These are phyloP conservation scores for Nasonia giraulti DNA, from an alignment of 1,140 invertebrate genomes.

Conservation along the genomic window DNA sequence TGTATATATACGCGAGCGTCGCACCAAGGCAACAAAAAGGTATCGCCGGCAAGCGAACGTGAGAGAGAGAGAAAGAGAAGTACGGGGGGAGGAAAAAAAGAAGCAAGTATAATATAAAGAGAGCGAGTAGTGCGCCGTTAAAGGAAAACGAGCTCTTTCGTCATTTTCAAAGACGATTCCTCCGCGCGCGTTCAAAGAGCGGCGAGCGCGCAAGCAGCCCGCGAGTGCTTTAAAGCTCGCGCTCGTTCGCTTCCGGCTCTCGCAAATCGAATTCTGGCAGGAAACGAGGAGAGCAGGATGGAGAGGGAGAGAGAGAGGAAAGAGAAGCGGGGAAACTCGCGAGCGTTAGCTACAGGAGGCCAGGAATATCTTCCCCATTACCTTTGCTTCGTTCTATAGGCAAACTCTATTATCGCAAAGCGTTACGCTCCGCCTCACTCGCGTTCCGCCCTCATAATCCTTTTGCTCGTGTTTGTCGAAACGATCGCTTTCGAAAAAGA, in stretches of 20 bases:
- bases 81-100: background rate
- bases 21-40: conserved; percentile 11
- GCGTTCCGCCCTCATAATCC: conserved; percentile 35
- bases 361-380: conserved; percentile 46
- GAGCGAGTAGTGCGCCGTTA: conserved; percentile 1
- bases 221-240: conserved; percentile 21
- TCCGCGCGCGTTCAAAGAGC: background rate
- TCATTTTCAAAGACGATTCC: conserved; percentile 40
- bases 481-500: conserved; percentile 49
- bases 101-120: conserved; percentile 4
- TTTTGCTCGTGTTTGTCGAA: conserved; percentile 38
- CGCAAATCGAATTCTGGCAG: conserved; percentile 37
- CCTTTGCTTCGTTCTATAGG: conserved; percentile 44
- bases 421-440: conserved; percentile 38
- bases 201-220: background rate
- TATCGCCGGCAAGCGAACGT: conserved; percentile 5
- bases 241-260: conserved; percentile 36
- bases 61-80: background rate
- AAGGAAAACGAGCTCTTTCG: conserved; percentile 39
- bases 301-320: background rate
- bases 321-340: background rate
- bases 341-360: conserved; percentile 17
- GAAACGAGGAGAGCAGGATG: conserved; percentile 7
- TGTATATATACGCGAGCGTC: background rate
- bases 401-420: conserved; percentile 49